These are phyloP conservation scores for Octomys mimax DNA, from an alignment of 2,797 vertebrate genomes.

Conservation along the genomic window DNA sequence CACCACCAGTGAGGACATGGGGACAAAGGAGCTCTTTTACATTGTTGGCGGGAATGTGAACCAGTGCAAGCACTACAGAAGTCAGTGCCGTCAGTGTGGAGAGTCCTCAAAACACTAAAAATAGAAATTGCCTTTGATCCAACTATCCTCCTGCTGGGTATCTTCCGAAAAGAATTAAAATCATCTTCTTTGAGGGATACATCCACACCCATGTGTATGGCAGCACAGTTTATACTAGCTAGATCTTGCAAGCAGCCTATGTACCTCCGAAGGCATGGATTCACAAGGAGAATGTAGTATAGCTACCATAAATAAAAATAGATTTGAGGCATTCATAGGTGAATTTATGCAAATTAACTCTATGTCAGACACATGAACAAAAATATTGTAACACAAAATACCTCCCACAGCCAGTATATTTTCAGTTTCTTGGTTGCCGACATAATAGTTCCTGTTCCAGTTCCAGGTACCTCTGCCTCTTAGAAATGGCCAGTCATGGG, in stretches of 20 bases:
- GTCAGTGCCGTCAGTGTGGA: neutral
- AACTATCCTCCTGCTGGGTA: neutral
- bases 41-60: neutral
- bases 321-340: neutral
- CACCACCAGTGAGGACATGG: neutral
- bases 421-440: too few species aligned
- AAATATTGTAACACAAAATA: neutral
- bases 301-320: neutral
- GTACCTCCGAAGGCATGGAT: neutral
- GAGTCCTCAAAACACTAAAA: neutral
- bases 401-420: too few species aligned
- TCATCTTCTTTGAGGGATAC: neutral
- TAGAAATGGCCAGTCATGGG: too few species aligned
- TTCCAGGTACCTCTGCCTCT: too few species aligned
- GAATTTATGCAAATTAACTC: neutral
- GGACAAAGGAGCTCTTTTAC: neutral
- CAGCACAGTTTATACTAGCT: neutral
- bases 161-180: neutral
- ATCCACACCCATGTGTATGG: neutral
- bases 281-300: neutral
- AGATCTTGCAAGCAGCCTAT: neutral
- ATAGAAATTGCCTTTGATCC: neutral
- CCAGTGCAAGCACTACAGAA: neutral
- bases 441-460: too few species aligned
- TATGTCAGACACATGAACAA: neutral